Conservation (phyloP, 2,797 vertebrate genomes). For the Pangasius sanitwongsei region DNA sequence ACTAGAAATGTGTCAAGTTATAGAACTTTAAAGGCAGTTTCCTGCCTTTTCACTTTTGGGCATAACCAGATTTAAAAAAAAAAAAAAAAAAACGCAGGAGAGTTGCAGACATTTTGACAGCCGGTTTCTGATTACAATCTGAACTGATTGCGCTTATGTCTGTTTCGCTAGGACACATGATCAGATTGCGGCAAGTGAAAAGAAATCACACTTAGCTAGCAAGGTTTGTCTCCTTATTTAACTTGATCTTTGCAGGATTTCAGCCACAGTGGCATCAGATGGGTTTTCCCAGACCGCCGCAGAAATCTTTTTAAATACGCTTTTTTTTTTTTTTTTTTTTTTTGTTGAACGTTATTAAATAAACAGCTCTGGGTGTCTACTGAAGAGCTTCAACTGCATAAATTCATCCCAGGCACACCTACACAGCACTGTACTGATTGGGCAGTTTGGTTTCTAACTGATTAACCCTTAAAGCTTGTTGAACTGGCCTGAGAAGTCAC, state of each 20-base stretch:
- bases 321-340: too few relatives aligned
- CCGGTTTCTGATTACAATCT: neutral
- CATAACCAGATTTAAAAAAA: neutral
- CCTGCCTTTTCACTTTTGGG: neutral
- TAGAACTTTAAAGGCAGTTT: neutral
- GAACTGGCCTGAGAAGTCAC: constrained; percentile 22
- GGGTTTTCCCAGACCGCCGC: neutral
- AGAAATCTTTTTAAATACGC: neutral
- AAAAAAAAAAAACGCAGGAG: neutral
- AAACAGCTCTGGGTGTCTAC: neutral
- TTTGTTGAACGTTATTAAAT: neutral
- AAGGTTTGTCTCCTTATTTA: neutral
- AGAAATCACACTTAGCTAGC: too few relatives aligned
- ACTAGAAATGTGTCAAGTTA: neutral
- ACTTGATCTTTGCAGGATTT: neutral
- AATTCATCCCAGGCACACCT: neutral
- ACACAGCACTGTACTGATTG: neutral
- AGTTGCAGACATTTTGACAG: too few relatives aligned
- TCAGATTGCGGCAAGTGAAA: neutral
- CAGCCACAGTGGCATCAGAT: neutral
- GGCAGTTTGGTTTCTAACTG: neutral
- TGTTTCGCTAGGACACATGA: neutral
- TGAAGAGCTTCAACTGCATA: too few relatives aligned
- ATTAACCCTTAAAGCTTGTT: constrained; percentile 18
- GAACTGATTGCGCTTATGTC: neutral